Base-by-base conservation (phyloP, 2,888 invertebrate species). In the Mesoligia furuncula region DNA sequence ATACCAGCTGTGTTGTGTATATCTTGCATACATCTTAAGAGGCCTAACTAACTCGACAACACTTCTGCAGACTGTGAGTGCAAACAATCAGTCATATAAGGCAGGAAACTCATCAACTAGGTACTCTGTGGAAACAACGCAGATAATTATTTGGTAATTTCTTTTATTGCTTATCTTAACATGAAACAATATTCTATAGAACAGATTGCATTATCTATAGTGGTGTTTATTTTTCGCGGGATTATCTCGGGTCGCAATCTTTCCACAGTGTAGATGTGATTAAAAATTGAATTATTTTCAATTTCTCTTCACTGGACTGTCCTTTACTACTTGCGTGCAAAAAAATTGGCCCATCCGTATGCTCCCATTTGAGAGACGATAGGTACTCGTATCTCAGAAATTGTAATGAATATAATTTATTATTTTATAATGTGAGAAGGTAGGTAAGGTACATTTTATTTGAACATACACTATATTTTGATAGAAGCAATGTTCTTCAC, bases 211-310 rank as follows among this genome's bases (percentile, higher is more conserved):
- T 42, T 39, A 39, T 62, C 15, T 62, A 5, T 31, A 42, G 39
- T 69, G 76, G 77, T 84, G 54, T 85, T 87, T 84, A 86, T 77
- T 77, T 80, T 81, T 75, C 72, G 79, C 84, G 84, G 89, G 89
- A 92, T 92, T 91, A 92, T 91, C 90, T 86, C 84, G 83, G 77
- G 81, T 79, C 75, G 75, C 85, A 89, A 88, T 88, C 85, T 36
- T 80, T 84, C 73, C 62, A 78, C 80, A 87, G n/a, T n/a, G n/a
- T n/a, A n/a, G 83, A 90, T 91, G 92, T 93, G 91, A 90, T 84
- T 80, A 72, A 91, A 89, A 92, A 90, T 81, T 85, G 75, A 90
- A 92, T 90, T 86, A 87, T 85, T 88, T 67, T 54, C 61, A 36
- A 64, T 57, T 69, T 64, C 11, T 67, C 20, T 20, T 24, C 45